A percentile compares a stretch with the other conserved stretches of the same genome.
phyloP scores from a whole-genome alignment of 2,888 invertebrate genomes.

The Hofmannophila pseudospretella region DNA sequence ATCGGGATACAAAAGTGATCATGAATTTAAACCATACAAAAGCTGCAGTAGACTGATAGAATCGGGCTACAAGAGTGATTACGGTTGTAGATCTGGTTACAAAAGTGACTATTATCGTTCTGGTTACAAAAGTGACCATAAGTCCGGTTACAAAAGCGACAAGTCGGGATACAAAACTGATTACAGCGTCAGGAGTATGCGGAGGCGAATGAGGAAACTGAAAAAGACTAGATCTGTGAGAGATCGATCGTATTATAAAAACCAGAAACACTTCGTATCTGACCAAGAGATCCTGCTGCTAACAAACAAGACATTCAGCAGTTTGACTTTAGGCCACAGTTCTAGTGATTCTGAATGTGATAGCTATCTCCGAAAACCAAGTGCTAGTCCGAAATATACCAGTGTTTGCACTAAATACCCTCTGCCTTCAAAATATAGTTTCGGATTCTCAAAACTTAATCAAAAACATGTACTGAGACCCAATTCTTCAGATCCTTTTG shows the following conservation, averaged over 20 bases:
- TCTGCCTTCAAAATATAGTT: constrained; percentile 53
- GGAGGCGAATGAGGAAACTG: constrained; percentile 67
- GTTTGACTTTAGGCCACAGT: constrained; percentile 77
- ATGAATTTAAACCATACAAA: constrained; percentile 72
- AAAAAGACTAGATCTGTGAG: constrained; percentile 72
- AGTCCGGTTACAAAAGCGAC: constrained; percentile 79
- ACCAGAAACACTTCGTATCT: constrained; percentile 74
- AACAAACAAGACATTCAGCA: constrained; percentile 72
- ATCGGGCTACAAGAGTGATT: constrained; percentile 81
- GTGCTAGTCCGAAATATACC: constrained; percentile 62
- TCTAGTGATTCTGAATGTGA: constrained; percentile 74
- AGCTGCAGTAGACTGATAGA: constrained; percentile 72
- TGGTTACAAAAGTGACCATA: constrained; percentile 80
- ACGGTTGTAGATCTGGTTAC: constrained; percentile 73
- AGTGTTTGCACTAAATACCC: constrained; percentile 69
- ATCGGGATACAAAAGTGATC: constrained; percentile 80
- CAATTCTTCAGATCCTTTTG: constrained; percentile 67
- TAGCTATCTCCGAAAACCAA: constrained; percentile 57
- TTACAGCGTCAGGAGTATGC: constrained; percentile 69
- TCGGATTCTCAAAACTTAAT: constrained; percentile 57
- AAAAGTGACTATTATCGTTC: constrained; percentile 72
- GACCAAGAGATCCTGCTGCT: constrained; percentile 79
- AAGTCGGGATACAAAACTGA: constrained; percentile 80
- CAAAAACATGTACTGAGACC: constrained; percentile 51
- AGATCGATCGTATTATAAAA: constrained; percentile 72